Conservation (phyloP, 2,888 invertebrate species). For the Pycnomerus fuliginosus region DNA sequence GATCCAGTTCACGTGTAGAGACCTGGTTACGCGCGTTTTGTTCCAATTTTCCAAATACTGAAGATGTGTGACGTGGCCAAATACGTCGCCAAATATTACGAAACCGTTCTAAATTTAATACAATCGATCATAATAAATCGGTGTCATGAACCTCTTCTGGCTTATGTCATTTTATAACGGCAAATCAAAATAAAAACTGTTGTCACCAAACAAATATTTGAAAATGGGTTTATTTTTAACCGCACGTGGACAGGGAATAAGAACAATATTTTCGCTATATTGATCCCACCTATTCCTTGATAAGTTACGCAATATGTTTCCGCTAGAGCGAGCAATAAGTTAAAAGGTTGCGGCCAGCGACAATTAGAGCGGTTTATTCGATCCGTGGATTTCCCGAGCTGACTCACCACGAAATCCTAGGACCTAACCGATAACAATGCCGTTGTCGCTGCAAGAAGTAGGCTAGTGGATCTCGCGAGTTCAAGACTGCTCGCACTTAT, state of each 20-base stretch:
- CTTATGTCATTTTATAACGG: slow-evolving; percentile 25
- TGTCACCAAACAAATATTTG: background rate
- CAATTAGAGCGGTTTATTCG: slow-evolving; percentile 2
- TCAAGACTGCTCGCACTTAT: slow-evolving; percentile 35
- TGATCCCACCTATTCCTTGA: slow-evolving; percentile 26
- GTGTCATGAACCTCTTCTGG: slow-evolving; percentile 17
- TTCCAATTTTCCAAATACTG: background rate
- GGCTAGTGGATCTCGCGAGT: slow-evolving; percentile 47
- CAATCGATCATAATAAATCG: slow-evolving; percentile 24
- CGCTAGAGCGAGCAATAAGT: slow-evolving; percentile 42
- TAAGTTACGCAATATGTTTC: slow-evolving; percentile 40
- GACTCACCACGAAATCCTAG: no score
- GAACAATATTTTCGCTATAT: slow-evolving; percentile 14
- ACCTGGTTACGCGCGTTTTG: background rate
- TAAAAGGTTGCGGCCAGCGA: slow-evolving; percentile 25
- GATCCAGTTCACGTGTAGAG: slow-evolving; percentile 28
- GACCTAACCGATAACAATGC: no score
- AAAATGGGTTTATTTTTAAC: slow-evolving; percentile 21
- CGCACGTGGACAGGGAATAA: slow-evolving; percentile 25
- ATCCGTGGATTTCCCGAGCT: no score
- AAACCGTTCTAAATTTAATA: slow-evolving; percentile 35
- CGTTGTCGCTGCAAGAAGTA: slow-evolving; percentile 39
- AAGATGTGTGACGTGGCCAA: slow-evolving; percentile 24
- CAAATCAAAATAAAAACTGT: slow-evolving; percentile 28
- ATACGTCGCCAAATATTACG: slow-evolving; percentile 35